Base-by-base conservation (phyloP, 2,113 vertebrate species). In the Capra hircus region DNA sequence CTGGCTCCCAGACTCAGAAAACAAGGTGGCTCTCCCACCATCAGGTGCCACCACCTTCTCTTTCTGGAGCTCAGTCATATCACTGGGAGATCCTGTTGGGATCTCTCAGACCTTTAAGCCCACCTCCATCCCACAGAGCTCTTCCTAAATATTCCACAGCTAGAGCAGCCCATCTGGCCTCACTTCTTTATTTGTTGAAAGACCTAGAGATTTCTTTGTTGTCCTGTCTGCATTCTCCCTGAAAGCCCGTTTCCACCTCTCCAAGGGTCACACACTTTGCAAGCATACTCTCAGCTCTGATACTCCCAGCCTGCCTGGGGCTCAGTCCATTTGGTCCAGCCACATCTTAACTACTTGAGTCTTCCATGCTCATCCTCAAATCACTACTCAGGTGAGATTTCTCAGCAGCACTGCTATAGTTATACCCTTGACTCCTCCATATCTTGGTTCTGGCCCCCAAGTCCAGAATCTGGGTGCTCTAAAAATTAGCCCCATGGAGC, bases 21-120 rank as follows among this genome's bases (percentile, higher is more conserved):
- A 6, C 60, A 40, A 21, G 4, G 16, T 16, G 3, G 3, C 40
- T 59, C 8, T 17, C 4, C 40, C 57, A 23, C n/a, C 0, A 0
- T 28, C 3, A 23, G 1, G 2, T 21, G 3, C 21, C 62, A 25
- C 36, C 40, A 40, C 15, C 21, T 14, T 13, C 67, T 25, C 6
- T 36, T 57, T 95, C 67, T 80, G 36, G 62, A 81, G 28, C 28
- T 81, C n/a, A 27, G 48, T 78, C 21, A 14, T 19, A 53, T 45
- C 17, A 43, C 52, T 1, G 4, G 28, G 33, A 88, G 50, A 11
- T 36, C 2, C 3, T 5, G 10, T 4, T 27, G 43, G 50, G 3
- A 12, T 23, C 23, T 62, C 45, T 60, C 82, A 30, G 43, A 45
- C 21, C 52, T 92, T 30, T 82, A 94, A 86, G 6, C 1, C 60